These are phyloP conservation scores for Congeria kusceri DNA, from an alignment of 2,888 invertebrate species.

Conservation along the genomic window DNA sequence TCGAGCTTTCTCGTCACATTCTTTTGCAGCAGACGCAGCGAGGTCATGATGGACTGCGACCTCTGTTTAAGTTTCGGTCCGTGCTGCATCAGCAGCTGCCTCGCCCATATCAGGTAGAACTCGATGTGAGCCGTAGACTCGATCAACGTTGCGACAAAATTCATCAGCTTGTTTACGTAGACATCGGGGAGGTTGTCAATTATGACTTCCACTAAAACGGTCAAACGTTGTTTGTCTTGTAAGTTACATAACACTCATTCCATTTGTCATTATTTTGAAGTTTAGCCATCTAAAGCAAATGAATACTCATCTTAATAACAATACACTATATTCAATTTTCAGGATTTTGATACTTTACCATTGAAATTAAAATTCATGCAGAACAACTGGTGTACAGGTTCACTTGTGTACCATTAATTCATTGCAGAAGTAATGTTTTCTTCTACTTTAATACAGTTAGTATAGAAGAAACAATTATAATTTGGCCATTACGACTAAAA, in stretches of 20 bases:
- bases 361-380: no score
- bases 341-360: no score
- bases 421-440: no score
- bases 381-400: no score
- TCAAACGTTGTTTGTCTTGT: neutral
- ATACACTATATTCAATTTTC: no score
- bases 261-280: no score
- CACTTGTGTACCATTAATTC: no score
- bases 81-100: constrained; percentile 89
- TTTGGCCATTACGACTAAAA: no score
- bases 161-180: constrained; percentile 91
- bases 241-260: neutral
- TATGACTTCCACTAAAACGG: constrained; percentile 90
- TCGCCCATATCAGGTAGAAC: constrained; percentile 93
- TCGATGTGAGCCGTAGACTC: constrained; percentile 94
- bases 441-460: no score
- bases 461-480: no score
- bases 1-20: constrained; percentile 91
- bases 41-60: constrained; percentile 88
- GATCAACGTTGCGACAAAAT: constrained; percentile 89
- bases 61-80: constrained; percentile 86
- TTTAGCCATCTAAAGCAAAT: no score
- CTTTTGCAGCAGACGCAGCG: constrained; percentile 89
- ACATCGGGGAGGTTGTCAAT: constrained; percentile 90
- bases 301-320: no score